Evolutionary conservation across 2,797 vertebrate species (phyloP).

Genomic region (Enteromius mattozi): DNA sequence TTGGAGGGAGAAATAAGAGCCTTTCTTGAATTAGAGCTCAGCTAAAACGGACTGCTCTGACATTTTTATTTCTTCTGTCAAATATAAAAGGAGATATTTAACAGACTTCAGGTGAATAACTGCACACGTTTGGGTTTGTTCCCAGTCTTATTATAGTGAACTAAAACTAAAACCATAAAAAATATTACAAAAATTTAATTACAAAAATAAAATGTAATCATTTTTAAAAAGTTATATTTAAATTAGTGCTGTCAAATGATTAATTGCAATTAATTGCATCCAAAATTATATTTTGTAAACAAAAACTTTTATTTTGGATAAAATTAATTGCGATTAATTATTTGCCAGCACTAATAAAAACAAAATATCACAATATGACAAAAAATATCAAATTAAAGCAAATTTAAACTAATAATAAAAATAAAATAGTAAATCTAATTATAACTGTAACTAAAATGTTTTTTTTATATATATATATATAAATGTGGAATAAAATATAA

Average conservation of each 20-base stretch:
- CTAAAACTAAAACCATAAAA: neutral
- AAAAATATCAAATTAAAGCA: neutral
- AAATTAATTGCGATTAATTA: no score
- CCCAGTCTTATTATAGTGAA: neutral
- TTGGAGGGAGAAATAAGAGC: neutral
- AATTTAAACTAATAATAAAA: neutral
- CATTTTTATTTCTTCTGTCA: neutral
- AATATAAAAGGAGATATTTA: constrained; percentile 5
- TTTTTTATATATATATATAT: neutral
- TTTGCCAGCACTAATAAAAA: neutral
- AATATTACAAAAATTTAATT: neutral
- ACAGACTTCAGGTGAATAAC: neutral
- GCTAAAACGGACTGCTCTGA: neutral
- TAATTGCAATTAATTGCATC: no score
- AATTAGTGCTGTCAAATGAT: neutral
- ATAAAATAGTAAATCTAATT: neutral
- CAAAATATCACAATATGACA: no score
- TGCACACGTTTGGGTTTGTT: neutral
- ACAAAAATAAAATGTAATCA: neutral
- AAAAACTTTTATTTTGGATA: no score
- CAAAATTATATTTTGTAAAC: no score
- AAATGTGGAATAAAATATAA: constrained; percentile 2
- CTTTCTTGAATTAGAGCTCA: neutral
- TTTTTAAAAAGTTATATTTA: neutral
- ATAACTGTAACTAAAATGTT: neutral